These are phyloP conservation scores for Paradoxurus hermaphroditus DNA, from an alignment of 2,113 vertebrate species.

Conservation along the genomic window DNA sequence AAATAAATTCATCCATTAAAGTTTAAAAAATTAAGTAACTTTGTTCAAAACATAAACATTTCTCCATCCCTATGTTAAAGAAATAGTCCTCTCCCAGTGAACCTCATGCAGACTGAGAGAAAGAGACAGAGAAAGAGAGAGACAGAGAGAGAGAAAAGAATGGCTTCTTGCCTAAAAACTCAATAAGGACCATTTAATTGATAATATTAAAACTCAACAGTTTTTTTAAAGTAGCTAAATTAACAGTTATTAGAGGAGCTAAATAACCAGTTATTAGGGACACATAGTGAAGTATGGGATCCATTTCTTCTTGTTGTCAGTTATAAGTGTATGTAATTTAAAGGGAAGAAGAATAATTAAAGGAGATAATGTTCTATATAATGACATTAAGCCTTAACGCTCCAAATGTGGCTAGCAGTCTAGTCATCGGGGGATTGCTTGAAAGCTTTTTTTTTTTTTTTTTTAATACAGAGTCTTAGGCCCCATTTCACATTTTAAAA, in stretches of 20 bases:
- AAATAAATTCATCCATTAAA: background rate
- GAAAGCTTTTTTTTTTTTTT: too few species aligned
- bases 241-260: background rate
- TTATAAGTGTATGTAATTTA: background rate
- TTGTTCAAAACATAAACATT: background rate
- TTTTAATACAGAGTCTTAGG: background rate
- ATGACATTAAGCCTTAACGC: background rate
- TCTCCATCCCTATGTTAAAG: background rate
- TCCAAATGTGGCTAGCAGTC: background rate
- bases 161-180: background rate
- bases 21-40: background rate
- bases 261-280: conserved; percentile 1
- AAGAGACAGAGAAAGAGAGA: background rate
- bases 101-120: background rate
- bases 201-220: background rate
- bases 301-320: background rate
- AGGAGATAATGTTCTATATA: background rate
- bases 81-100: background rate
- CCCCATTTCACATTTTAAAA: background rate
- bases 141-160: background rate
- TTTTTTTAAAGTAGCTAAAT: background rate
- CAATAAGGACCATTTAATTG: background rate
- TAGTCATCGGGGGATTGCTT: background rate
- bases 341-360: background rate
- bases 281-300: background rate